Base-by-base conservation (phyloP, 1,140 invertebrate species). In the Cotesia glomerata region DNA sequence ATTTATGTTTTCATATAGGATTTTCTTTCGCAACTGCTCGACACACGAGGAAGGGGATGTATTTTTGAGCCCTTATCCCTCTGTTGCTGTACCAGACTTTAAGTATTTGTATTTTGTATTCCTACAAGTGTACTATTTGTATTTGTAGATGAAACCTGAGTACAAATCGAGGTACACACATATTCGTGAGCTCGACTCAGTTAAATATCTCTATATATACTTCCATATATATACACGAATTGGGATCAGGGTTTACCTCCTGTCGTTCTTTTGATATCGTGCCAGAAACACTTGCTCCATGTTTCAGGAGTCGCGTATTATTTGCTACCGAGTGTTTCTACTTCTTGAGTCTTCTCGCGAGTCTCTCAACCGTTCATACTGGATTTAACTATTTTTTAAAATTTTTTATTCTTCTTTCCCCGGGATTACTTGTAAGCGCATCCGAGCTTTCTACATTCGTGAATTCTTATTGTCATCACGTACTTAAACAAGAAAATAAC, bases 231-330 rank as follows among this genome's bases (percentile, higher is more conserved):
- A 16, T 14, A 54, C 18, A 49, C 14, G 52, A 54, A 67, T 67
- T 14, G 51, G 14, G 62, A 64, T 64, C 49, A 54, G 16, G 65
- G 65, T 54, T 68, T 58, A 11, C 34, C 11, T 68, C 54, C 66
- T 66, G 65, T 67, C 51, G 65, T 66, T 64, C 63, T 72, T 72
- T 72, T 72, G 70, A 72, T 72, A 72, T 54, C 36, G 35, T 72
- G 70, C 70, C 70, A 72, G 54, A 52, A 66, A 72, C 70, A 72
- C 70, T 72, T 65, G 70, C 62, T 66, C 26, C 63, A 64, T 49
- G 61, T 64, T 62, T 61, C 34, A 26, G 34, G 36, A 63, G 69
- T 54, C 45, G 36, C 59, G 56, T 61, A 61, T 63, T 71, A 63
- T 71, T 63, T 63, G 49, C 39, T 70, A 11, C 18, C 16, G 49